Evolutionary conservation across 2,888 invertebrate species (phyloP).

Genomic region (Eubasilissa splendida): DNA sequence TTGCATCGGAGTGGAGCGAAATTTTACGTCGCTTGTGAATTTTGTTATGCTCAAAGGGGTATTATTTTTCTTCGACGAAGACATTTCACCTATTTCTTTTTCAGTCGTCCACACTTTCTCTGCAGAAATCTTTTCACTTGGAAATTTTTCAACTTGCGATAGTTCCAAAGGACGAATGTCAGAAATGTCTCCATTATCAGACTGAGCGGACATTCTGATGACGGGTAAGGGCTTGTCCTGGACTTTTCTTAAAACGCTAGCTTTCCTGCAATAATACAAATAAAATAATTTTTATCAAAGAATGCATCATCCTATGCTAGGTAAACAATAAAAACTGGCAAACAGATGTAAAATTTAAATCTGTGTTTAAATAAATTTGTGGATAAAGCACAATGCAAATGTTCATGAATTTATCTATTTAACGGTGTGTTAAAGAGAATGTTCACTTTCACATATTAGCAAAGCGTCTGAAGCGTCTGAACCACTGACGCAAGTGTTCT

Average conservation of each 20-base stretch:
- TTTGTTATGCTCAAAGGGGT: constrained; percentile 66
- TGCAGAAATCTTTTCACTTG: not conserved
- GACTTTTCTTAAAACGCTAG: not conserved
- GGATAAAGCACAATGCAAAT: too few relatives aligned
- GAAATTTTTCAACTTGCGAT: constrained; percentile 7
- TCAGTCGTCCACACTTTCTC: not conserved
- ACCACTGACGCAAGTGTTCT: too few relatives aligned
- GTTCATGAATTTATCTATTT: too few relatives aligned
- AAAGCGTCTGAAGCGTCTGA: too few relatives aligned
- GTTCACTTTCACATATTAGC: too few relatives aligned
- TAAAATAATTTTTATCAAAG: constrained; percentile 52
- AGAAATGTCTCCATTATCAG: constrained; percentile 2
- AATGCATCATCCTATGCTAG: too few relatives aligned
- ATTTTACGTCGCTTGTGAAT: constrained; percentile 66
- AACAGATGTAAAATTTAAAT: too few relatives aligned
- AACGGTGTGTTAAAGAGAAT: too few relatives aligned
- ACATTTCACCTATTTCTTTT: not conserved
- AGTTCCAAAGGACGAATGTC: constrained; percentile 17
- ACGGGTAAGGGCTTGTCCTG: constrained; percentile 3
- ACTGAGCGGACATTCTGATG: not conserved
- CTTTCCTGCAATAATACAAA: constrained; percentile 21
- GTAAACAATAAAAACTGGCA: too few relatives aligned
- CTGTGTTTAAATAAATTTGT: too few relatives aligned
- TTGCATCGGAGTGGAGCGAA: constrained; percentile 67
- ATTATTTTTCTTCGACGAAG: constrained; percentile 31